A percentile compares a stretch with the other conserved stretches of the same genome.
phyloP scores from a whole-genome alignment of 2,113 vertebrate species.

The Phasianus colchicus region DNA sequence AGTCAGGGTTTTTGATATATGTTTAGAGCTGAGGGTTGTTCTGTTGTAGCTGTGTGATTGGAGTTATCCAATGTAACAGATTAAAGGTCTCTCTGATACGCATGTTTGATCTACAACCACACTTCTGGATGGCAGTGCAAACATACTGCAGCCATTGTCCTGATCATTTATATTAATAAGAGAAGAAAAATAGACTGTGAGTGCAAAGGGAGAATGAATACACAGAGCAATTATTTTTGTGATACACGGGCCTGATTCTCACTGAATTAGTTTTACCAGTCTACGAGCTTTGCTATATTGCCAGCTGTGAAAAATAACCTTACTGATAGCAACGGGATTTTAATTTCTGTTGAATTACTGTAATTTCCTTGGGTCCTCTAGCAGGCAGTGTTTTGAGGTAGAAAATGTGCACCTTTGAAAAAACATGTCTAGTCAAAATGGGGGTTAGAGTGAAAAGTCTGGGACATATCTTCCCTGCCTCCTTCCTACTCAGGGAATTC shows the following conservation, averaged over 20 bases:
- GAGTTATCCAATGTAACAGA: not conserved
- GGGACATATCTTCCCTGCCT: not conserved
- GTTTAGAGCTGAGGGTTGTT: not conserved
- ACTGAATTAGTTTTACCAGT: not conserved
- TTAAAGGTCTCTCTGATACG: not conserved
- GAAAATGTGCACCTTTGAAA: not conserved
- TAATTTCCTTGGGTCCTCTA: not conserved
- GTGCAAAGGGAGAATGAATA: not conserved
- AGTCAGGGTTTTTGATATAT: not conserved
- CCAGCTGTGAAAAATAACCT: not conserved
- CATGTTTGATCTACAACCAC: not conserved
- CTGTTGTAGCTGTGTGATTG: not conserved
- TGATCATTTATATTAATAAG: not conserved
- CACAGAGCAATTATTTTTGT: not conserved
- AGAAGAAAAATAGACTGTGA: not conserved
- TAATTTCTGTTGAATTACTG: not conserved
- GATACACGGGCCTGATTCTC: not conserved
- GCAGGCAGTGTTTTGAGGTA: not conserved
- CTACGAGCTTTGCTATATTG: not conserved
- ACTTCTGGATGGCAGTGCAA: not conserved
- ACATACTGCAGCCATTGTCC: not conserved
- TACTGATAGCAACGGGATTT: not conserved
- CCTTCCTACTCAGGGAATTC: fast-evolving
- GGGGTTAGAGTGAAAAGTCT: fast-evolving
- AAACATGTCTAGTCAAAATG: not conserved